A percentile compares a stretch with the other conserved stretches of the same genome.
Conservation (phyloP, 2,797 vertebrate genomes). For the Heterohyrax brucei region DNA sequence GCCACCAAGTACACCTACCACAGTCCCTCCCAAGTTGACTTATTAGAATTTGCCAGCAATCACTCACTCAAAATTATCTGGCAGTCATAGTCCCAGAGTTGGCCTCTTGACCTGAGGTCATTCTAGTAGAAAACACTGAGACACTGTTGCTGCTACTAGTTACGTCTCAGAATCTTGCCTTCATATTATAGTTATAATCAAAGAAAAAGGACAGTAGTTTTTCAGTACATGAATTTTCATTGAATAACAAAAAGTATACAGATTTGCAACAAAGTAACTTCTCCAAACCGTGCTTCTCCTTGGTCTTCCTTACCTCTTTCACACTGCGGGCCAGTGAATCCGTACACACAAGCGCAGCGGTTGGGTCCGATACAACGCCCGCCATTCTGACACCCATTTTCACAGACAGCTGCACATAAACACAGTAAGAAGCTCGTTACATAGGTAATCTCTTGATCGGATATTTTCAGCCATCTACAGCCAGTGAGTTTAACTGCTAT, state of each 20-base stretch:
- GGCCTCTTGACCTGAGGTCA: neutral
- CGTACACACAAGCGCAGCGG: slow-evolving; percentile 98
- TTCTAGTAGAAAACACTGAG: neutral
- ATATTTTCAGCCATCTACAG: too few species aligned
- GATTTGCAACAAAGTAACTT: slow-evolving; percentile 5
- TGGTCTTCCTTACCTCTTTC: slow-evolving; percentile 95
- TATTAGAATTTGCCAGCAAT: neutral
- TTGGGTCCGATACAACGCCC: slow-evolving; percentile 98
- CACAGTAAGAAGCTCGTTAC: slow-evolving; percentile 34
- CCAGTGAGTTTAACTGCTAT: too few species aligned
- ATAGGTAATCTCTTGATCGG: neutral
- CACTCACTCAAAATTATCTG: neutral
- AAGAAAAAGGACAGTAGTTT: neutral
- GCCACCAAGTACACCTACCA: neutral
- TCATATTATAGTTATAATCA: neutral
- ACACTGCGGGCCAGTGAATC: slow-evolving; percentile 99
- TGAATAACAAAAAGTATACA: neutral
- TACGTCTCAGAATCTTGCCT: neutral
- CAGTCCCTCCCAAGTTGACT: neutral
- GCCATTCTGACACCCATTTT: slow-evolving; percentile 98
- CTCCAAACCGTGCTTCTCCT: neutral
- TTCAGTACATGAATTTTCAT: slow-evolving; percentile 2
- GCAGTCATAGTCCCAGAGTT: neutral
- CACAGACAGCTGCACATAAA: slow-evolving; percentile 95
- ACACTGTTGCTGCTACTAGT: neutral